Evolutionary conservation across 2,888 invertebrate genomes (phyloP).

Genomic region (Lathronympha strigana): DNA sequence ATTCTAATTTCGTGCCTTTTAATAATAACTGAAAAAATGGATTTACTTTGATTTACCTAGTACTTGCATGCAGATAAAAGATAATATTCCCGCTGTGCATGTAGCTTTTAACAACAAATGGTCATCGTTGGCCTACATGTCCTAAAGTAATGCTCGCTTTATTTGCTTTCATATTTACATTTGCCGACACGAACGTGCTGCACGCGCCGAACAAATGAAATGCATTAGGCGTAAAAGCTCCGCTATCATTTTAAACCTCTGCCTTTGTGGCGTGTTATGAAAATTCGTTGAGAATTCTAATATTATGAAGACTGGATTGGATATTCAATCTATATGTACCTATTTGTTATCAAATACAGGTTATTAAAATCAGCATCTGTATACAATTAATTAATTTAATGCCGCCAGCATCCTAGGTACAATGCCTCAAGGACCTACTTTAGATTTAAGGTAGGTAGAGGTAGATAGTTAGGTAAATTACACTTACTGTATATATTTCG

Average conservation of each 20-base stretch:
- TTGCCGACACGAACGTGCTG: slow-evolving; percentile 30
- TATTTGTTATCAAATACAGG: not conserved
- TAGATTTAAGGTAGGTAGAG: no score
- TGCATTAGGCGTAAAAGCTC: slow-evolving; percentile 21
- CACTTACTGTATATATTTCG: no score
- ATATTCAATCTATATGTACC: not conserved
- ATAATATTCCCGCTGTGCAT: not conserved
- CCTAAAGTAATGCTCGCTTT: slow-evolving; percentile 16
- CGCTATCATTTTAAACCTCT: slow-evolving; percentile 8
- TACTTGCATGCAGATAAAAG: not conserved
- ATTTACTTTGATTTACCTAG: no score
- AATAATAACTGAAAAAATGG: no score
- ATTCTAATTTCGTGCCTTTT: no score
- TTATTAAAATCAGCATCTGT: no score
- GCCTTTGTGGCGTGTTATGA: slow-evolving; percentile 4
- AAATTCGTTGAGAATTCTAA: not conserved
- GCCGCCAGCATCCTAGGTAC: no score
- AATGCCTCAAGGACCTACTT: no score
- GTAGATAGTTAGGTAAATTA: no score
- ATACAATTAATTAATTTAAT: no score
- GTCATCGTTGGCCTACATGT: slow-evolving; percentile 16
- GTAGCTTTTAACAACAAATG: not conserved
- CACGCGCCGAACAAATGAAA: slow-evolving; percentile 34
- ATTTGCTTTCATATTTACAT: slow-evolving; percentile 34
- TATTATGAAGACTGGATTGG: not conserved